Evolutionary conservation across 2,113 vertebrate species (phyloP), one percentile per base, ranked within the genome.

Genomic region (Oenanthe melanoleuca): DNA sequence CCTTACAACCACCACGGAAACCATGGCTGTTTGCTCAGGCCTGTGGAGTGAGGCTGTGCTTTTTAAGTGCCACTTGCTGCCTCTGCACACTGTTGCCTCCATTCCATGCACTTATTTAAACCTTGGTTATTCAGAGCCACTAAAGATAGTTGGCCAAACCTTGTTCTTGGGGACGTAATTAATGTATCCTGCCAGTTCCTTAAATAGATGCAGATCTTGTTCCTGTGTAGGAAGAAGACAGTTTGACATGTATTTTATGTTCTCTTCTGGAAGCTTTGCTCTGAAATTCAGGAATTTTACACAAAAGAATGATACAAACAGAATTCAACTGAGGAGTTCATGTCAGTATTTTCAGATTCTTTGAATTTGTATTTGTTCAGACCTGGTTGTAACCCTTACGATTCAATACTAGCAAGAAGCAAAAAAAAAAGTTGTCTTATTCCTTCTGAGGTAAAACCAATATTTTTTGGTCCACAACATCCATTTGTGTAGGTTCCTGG

Each of bases 1-100:
- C 95, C 93, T 93, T 64, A 50, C 42, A 96, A 94, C 88, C 93
- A 87, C 93, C 92, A 86, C 5, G 22, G 94, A 96, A 97, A 92
- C 86, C 86, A 69, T 84, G 90, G 83, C 83, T 88, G 69, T 93
- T 93, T 71, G 77, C 80, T 87, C 65, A 84, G 88, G 50, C 20
- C 71, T 85, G 61, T 0, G 1, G 69, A 86, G 37, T 6, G 37
- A 47, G 92, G 59, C 84, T 77, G 75, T 21, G 88, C 82, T 93
- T 94, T 95, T 86, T 37, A 55, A 88, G 69, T 88, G 93, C 67
- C 90, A 93, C 93, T 96, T 89, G 85, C 92, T 93, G 88, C 89
- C 93, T 78, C n/a, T 80, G 75, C 79, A 42, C 53, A 1, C 82
- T 71, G 40, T 50, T 73, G 80, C 80, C 72, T 96, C 49, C 72